Evolutionary conservation across 37 sponge, comb jelly and placozoan species (phyloP).

Genomic region (Corticium candelabrum): DNA sequence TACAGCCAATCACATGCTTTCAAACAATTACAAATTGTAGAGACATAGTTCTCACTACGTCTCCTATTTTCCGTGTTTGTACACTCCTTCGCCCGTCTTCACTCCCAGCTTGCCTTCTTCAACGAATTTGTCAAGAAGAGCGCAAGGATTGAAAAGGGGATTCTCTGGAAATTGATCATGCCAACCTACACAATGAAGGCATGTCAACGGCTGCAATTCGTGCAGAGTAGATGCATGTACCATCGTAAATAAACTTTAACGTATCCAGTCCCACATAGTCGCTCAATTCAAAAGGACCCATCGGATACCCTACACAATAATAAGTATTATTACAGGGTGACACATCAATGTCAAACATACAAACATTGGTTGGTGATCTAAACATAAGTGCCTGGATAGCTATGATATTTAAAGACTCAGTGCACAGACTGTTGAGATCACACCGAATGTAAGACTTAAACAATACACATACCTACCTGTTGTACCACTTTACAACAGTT

Average conservation of each 20-base stretch:
- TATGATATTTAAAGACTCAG: no score
- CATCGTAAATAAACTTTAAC: slow-evolving; percentile 76
- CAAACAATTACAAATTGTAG: no score
- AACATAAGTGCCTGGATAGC: no score
- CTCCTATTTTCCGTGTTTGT: no score
- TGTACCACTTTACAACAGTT: background rate
- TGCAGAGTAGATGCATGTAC: no score
- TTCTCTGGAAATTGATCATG: slow-evolving; percentile 64
- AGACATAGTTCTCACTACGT: no score
- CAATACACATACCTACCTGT: background rate
- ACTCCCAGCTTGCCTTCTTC: slow-evolving; percentile 79
- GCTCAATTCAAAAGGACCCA: slow-evolving; percentile 87
- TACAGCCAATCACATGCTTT: no score
- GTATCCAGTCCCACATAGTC: slow-evolving; percentile 96
- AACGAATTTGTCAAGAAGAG: slow-evolving; percentile 57
- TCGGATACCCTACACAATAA: slow-evolving; percentile 57
- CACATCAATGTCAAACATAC: background rate
- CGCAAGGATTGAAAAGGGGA: slow-evolving; percentile 67
- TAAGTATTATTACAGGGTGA: background rate
- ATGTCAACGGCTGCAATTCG: no score
- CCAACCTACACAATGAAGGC: slow-evolving; percentile 51
- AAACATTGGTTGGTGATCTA: no score
- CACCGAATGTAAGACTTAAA: background rate
- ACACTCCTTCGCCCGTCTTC: slow-evolving; percentile 92
- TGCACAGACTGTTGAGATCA: no score